A percentile compares a stretch with the other conserved stretches of the same genome.
Conservation (phyloP, 2,888 invertebrate species). For the Diploptera punctata region DNA sequence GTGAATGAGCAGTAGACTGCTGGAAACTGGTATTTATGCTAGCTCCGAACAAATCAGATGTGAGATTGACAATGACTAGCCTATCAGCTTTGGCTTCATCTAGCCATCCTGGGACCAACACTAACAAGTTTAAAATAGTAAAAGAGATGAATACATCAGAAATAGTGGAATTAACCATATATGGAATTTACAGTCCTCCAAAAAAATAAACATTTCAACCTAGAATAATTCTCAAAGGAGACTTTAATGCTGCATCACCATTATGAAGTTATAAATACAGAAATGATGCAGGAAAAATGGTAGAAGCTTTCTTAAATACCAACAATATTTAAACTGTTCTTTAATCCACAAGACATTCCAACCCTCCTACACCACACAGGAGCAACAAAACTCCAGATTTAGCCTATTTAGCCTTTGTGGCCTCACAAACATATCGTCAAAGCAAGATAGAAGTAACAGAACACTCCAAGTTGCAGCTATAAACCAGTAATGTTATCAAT, state of each 20-base stretch:
- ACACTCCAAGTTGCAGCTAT: neutral
- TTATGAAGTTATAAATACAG: neutral
- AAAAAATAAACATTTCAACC: neutral
- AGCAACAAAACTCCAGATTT: neutral
- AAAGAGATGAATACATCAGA: slow-evolving; percentile 1
- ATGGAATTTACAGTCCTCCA: neutral
- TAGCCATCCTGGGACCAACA: too few relatives aligned
- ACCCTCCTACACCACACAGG: neutral
- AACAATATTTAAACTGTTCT: neutral
- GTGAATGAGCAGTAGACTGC: too few relatives aligned
- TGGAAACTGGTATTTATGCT: too few relatives aligned
- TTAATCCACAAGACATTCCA: neutral
- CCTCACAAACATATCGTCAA: neutral
- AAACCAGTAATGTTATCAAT: neutral
- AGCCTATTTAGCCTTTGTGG: neutral
- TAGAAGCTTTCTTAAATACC: neutral
- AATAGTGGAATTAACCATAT: neutral
- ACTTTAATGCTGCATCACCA: neutral
- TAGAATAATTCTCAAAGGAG: neutral
- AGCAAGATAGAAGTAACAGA: neutral
- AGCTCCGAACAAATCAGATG: too few relatives aligned
- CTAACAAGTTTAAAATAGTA: neutral
- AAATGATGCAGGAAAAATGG: neutral
- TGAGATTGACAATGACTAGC: too few relatives aligned
- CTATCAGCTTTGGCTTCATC: too few relatives aligned